Evolutionary conservation across 2,888 invertebrate genomes (phyloP), one percentile per base, ranked within the genome.

Genomic region (Monoplex corrugatus): DNA sequence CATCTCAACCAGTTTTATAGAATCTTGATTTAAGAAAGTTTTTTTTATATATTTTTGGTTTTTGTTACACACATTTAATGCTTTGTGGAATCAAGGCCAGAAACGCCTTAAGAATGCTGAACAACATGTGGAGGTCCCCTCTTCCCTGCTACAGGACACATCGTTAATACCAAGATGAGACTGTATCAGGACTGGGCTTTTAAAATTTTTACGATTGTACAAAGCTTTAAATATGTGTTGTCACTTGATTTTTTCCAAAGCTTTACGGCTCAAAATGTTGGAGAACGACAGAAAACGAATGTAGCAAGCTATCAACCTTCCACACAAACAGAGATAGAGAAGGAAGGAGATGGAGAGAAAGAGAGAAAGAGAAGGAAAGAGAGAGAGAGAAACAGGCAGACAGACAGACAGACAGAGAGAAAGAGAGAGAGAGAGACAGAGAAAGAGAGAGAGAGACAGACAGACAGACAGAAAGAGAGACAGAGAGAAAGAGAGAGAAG

Each of bases 341-440:
- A n/a, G n/a, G 63, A 63, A n/a, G n/a, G 0, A 68, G 68, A 68
- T 1, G n/a, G 68, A 68, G 13, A 68, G 68, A 68, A 0, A 10
- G 68, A 68, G 68, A 68, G 63, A 63, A n/a, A 63, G 63, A 63
- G 63, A 63, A n/a, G 28, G 23, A 19, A n/a, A 63, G 63, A 63
- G 63, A 63, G 63, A 63, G 63, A 63, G 63, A 63, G 68, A 68
- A n/a, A 68, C 28, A 68, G 68, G n/a, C 28, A 68, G 68, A 68
- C 28, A 68, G 68, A 68, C 28, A 10, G 13, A 68, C 1, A 68
- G 68, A 68, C 1, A 68, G 68, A 68, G 16, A 68, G 68, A 68
- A 2, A 68, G 68, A 68, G 16, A 68, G 68, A 68, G 16, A 68
- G 68, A 68, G 2, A 68, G 68, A 68, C 2, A 68, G 2, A 68